phyloP scores from a whole-genome alignment of 2,888 invertebrate genomes.

The Orthosia gracilis region DNA sequence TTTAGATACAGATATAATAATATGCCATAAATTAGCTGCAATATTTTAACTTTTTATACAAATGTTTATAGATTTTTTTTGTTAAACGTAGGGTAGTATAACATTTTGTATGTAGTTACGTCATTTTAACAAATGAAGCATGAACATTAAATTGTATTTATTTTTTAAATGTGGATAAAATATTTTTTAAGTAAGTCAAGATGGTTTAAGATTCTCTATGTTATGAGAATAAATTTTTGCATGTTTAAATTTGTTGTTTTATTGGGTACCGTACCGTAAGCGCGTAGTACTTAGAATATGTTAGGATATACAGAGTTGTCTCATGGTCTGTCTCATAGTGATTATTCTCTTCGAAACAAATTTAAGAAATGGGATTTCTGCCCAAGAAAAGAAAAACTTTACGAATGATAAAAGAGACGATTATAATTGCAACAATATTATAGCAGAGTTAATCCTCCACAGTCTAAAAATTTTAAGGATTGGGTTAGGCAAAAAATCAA shows the following conservation, averaged over 20 bases:
- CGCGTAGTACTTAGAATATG: no score
- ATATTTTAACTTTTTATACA: slow-evolving; percentile 77
- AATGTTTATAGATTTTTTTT: slow-evolving; percentile 68
- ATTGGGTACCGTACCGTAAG: slow-evolving; percentile 2
- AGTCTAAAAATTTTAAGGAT: no score
- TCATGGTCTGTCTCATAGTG: no score
- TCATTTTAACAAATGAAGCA: slow-evolving; percentile 54
- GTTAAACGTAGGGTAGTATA: slow-evolving; percentile 46
- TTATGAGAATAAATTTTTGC: slow-evolving; percentile 67
- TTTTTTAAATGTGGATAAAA: slow-evolving; percentile 62
- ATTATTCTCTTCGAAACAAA: no score
- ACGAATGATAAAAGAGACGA: no score
- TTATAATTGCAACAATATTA: no score
- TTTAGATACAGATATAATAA: slow-evolving; percentile 68
- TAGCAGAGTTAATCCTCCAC: no score
- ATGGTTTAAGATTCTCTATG: slow-evolving; percentile 64
- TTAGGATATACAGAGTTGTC: no score
- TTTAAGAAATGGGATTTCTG: no score
- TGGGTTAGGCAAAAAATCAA: no score
- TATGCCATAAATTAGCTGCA: slow-evolving; percentile 88
- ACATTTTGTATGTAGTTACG: slow-evolving; percentile 32
- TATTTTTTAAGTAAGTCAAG: slow-evolving; percentile 52
- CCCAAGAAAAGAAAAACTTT: no score
- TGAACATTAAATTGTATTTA: slow-evolving; percentile 63
- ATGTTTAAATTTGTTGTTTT: slow-evolving; percentile 61